Evolutionary conservation across 1,140 invertebrate genomes (phyloP), one percentile per base, ranked within the genome.

Genomic region (Steinernema khuongi): DNA sequence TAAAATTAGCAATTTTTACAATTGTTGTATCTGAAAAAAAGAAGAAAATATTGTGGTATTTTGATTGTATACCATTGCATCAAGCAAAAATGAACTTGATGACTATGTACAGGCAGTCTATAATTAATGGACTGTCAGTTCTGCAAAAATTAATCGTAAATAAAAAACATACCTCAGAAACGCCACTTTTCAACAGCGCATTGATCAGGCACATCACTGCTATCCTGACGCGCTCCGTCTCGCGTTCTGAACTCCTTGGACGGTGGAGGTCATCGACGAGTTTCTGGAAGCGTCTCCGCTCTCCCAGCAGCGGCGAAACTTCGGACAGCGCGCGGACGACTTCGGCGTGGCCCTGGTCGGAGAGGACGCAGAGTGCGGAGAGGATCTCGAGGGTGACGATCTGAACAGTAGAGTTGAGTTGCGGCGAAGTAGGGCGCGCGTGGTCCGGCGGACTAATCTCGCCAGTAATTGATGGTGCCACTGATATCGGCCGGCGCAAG

Each of bases 161-260:
- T n/a, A n/a, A n/a, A n/a, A n/a, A 71, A 69, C 70, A 71, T 72
- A 88, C 88, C 86, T 97, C 93, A 0, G 96, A 94, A 1, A 94
- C 92, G 0, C 95, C 95, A 82, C 96, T 97, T 86, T 94, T 95
- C 1, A 99, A 87, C 0, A 97, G 92, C 1, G 96, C 95, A 86
- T 99, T 99, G 33, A 98, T 90, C 80, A 99, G 96, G 0, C 94
- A 96, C 94, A 99, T 96, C 67, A 97, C 92, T 1, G 94, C 94
- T 0, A 94, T 97, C 87, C 97, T 74, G 30, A 84, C 80, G 30
- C 80, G 31, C 71, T 81, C 82, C 17, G 82, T 79, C 17, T 83
- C 82, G 17, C 82, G 50, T 1, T 83, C 80, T 14, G 71, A 71
- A 67, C 43, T 0, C 93, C 93, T 0, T 91, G 93, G 60, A 91